Conservation (phyloP, 2,888 invertebrate species). For the Rotaria magnacalcarata region DNA sequence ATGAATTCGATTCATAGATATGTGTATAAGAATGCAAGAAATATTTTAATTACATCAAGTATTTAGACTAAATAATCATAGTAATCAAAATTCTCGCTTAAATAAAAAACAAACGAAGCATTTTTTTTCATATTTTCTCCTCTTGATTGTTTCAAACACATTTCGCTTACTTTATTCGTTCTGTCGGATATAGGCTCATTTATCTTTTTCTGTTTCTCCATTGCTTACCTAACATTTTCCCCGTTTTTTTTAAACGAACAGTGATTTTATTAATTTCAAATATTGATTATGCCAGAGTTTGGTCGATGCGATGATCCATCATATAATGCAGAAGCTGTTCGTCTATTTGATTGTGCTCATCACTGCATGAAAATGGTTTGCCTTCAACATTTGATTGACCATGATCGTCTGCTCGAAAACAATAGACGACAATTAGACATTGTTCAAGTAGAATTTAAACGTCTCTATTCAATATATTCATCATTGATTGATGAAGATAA, state of each 20-base stretch:
- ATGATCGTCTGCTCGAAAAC: neutral
- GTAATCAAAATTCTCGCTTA: too few relatives aligned
- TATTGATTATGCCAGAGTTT: neutral
- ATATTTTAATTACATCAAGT: too few relatives aligned
- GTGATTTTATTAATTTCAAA: neutral
- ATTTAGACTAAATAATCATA: too few relatives aligned
- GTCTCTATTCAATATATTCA: neutral
- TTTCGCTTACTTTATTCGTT: neutral
- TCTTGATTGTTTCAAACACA: neutral
- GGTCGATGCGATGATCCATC: neutral
- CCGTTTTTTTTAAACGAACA: neutral
- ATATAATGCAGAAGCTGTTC: neutral
- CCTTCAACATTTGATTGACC: neutral
- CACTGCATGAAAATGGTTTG: conserved; percentile 22
- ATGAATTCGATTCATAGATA: too few relatives aligned
- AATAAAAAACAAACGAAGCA: too few relatives aligned
- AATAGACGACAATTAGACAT: neutral
- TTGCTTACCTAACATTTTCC: neutral
- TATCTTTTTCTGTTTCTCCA: neutral
- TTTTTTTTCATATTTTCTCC: neutral
- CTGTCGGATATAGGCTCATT: neutral
- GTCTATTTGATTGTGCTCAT: neutral
- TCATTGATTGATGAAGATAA: neutral
- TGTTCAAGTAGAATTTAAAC: neutral
- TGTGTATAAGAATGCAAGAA: too few relatives aligned